Percentiles rank a stretch among this genome's conserved stretches.
These are phyloP conservation scores for Auanema freiburgensis DNA, from an alignment of 2,888 invertebrate genomes.

Conservation along the genomic window DNA sequence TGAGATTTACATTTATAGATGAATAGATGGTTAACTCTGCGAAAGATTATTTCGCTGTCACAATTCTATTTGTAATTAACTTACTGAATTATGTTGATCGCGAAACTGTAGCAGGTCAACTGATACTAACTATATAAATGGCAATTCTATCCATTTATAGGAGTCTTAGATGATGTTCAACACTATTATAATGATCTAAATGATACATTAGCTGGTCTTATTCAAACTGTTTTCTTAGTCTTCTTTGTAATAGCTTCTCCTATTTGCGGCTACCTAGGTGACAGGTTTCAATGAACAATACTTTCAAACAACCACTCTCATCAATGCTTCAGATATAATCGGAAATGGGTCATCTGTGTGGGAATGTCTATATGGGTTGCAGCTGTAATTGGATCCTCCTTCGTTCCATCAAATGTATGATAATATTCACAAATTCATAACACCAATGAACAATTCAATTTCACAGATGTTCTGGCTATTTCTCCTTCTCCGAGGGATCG, in stretches of 20 bases:
- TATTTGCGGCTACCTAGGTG: slow-evolving; percentile 94
- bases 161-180: slow-evolving; percentile 81
- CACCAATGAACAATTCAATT: background rate
- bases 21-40: slow-evolving; percentile 34
- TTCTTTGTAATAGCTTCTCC: slow-evolving; percentile 98
- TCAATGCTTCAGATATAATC: slow-evolving; percentile 72
- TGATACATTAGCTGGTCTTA: slow-evolving; percentile 82
- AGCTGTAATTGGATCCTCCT: slow-evolving; percentile 88
- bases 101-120: slow-evolving; percentile 88
- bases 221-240: slow-evolving; percentile 91
- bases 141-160: slow-evolving; percentile 71
- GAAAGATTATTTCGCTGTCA: slow-evolving; percentile 36
- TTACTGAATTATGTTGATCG: slow-evolving; percentile 99
- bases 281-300: slow-evolving; percentile 70
- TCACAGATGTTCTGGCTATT: slow-evolving; percentile 77
- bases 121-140: slow-evolving; percentile 2
- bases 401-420: slow-evolving; percentile 74
- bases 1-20: too few relatives aligned
- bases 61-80: slow-evolving; percentile 79
- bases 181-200: slow-evolving; percentile 74
- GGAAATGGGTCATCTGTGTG: slow-evolving; percentile 84
- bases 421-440: background rate
- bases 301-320: too few relatives aligned
- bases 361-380: slow-evolving; percentile 91
- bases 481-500: slow-evolving; percentile 82